phyloP scores from a whole-genome alignment of 2,888 invertebrate genomes.

The Branchellion lobata region DNA sequence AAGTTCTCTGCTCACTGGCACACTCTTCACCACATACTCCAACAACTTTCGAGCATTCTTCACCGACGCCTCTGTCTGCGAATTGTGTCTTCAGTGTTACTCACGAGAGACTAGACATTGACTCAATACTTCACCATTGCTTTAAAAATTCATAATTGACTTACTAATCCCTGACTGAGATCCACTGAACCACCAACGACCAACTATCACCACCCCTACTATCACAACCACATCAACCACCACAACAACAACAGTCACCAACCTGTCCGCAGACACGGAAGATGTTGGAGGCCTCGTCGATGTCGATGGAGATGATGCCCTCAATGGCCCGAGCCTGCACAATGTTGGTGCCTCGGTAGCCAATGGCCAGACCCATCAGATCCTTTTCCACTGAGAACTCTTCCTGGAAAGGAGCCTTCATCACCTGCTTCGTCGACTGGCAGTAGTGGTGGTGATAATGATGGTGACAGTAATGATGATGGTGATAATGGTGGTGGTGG shows the following conservation, averaged over 20 bases:
- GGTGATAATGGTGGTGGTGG: constrained; percentile 7
- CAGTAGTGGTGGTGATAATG: too few species aligned
- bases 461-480: too few species aligned
- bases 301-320: constrained; percentile 79
- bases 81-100: background rate
- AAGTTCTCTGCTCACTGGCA: constrained; percentile 88
- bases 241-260: constrained; percentile 50
- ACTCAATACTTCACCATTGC: too few species aligned
- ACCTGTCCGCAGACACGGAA: constrained; percentile 95
- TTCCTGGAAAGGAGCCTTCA: constrained; percentile 67
- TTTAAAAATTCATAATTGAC: too few species aligned
- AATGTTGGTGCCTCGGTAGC: constrained; percentile 93
- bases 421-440: constrained; percentile 71
- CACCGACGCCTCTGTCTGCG: constrained; percentile 82
- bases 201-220: background rate
- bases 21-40: constrained; percentile 93
- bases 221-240: background rate
- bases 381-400: constrained; percentile 93
- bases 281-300: constrained; percentile 84
- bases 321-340: constrained; percentile 88
- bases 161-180: background rate
- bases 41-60: constrained; percentile 87
- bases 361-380: constrained; percentile 97
- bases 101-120: too few species aligned
- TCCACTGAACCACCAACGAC: too few species aligned